Evolutionary conservation across 2,113 vertebrate species (phyloP).

Genomic region (Dendrocopos noguchii): DNA sequence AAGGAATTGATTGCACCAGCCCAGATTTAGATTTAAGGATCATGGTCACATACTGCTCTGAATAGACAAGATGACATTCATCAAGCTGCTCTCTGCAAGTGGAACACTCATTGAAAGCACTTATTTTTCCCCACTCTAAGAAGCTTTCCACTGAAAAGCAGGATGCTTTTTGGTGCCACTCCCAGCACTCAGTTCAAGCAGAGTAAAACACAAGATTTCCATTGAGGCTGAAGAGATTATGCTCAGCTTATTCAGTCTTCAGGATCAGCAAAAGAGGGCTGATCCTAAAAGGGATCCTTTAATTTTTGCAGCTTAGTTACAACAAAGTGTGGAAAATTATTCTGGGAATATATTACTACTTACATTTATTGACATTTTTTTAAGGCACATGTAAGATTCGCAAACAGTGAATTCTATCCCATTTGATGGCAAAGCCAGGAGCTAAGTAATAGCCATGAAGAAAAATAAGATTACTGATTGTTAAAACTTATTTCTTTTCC

Average conservation of each 20-base stretch:
- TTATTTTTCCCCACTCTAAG: not conserved
- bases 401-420: rapidly evolving
- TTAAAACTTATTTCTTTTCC: not conserved
- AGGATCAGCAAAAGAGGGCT: not conserved
- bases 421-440: not conserved
- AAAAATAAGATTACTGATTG: not conserved
- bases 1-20: not conserved
- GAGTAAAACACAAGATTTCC: not conserved
- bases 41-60: not conserved
- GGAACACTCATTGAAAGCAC: not conserved
- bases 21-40: constrained; percentile 24
- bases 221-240: not conserved
- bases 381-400: not conserved
- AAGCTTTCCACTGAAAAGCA: not conserved
- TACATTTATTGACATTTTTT: not conserved
- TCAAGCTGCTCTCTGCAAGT: constrained; percentile 38
- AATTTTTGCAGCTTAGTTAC: not conserved
- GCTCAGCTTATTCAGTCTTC: not conserved
- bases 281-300: not conserved
- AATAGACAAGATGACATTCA: constrained; percentile 19
- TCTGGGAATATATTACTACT: not conserved
- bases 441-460: not conserved
- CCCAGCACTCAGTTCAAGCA: not conserved
- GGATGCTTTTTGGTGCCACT: not conserved
- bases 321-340: not conserved